Evolutionary conservation across 1,140 invertebrate genomes (phyloP), one percentile per base, ranked within the genome.

Genomic region (Drosophila pseudoananassae): DNA sequence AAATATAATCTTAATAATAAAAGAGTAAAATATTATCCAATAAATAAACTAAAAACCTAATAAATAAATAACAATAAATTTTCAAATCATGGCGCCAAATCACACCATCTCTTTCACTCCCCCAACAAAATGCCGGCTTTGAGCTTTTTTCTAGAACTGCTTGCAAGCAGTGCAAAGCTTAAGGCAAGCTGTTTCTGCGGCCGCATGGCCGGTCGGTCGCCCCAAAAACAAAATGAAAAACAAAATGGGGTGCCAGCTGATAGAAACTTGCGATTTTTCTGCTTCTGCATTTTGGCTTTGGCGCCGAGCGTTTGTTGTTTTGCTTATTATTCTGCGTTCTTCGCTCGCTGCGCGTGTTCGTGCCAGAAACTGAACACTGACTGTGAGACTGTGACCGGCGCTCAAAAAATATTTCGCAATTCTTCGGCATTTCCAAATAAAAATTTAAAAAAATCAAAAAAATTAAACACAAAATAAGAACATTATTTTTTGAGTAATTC

Each of bases 321-420:
- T 76, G 73, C 73, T 76, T 76, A 76, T 76, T 76, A 76, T 76
- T 76, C 73, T 76, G 73, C 73, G 72, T 76, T 76, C 73, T 76
- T 76, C 73, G 52, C 75, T 76, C 64, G 72, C 73, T 50, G 61
- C 74, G 74, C 74, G 74, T 70, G 75, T 70, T 52, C 64, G 64
- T 55, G 45, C 49, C 23, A 46, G 43, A 46, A 46, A 64, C 63
- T 40, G 59, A 66, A 58, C 56, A 31, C 63, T 74, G 38, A 64
- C 38, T 50, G 33, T 40, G 49, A 72, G 59, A 68, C 72, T 88
- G 58, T 87, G 76, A 58, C 70, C 80, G 82, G 82, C 82, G 82
- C 81, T 85, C 82, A 85, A 88, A 80, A 47, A 65, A 58, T 36
- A 36, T 27, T 53, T 33, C 14, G 45, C 50, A 31, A 71, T 31